phyloP scores from a whole-genome alignment of 2,888 invertebrate species.

The Phymatocera aterrima region DNA sequence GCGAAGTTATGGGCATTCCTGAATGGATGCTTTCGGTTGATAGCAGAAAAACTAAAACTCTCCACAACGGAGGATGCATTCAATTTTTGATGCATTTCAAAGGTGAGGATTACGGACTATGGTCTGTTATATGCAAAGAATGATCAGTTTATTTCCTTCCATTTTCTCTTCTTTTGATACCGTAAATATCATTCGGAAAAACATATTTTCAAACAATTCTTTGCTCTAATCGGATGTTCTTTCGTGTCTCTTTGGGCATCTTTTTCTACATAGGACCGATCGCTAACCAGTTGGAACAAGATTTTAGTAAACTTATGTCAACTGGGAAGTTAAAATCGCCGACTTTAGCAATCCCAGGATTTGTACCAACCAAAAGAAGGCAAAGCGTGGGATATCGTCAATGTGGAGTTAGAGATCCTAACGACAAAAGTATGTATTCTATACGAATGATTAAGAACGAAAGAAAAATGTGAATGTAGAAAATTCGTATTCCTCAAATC shows the following conservation, averaged over 20 bases:
- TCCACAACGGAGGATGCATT: slow-evolving; percentile 88
- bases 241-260: no score
- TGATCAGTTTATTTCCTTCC: background rate
- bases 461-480: background rate
- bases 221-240: no score
- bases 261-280: slow-evolving; percentile 79
- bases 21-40: slow-evolving; percentile 94
- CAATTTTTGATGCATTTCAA: slow-evolving; percentile 92
- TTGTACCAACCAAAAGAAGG: slow-evolving; percentile 83
- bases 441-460: background rate
- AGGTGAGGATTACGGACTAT: slow-evolving; percentile 72
- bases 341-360: slow-evolving; percentile 87
- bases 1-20: slow-evolving; percentile 89
- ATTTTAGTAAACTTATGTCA: slow-evolving; percentile 85
- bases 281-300: slow-evolving; percentile 87
- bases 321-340: slow-evolving; percentile 86
- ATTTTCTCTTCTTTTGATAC: background rate
- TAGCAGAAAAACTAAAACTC: slow-evolving; percentile 84
- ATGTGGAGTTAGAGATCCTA: slow-evolving; percentile 86
- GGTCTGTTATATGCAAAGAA: background rate
- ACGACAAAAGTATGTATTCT: slow-evolving; percentile 78
- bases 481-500: background rate
- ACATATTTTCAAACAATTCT: background rate
- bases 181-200: background rate
- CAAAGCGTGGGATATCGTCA: slow-evolving; percentile 84